Evolutionary conservation across 2,113 vertebrate genomes (phyloP), one percentile per base, ranked within the genome.

Genomic region (Scatophagus argus): DNA sequence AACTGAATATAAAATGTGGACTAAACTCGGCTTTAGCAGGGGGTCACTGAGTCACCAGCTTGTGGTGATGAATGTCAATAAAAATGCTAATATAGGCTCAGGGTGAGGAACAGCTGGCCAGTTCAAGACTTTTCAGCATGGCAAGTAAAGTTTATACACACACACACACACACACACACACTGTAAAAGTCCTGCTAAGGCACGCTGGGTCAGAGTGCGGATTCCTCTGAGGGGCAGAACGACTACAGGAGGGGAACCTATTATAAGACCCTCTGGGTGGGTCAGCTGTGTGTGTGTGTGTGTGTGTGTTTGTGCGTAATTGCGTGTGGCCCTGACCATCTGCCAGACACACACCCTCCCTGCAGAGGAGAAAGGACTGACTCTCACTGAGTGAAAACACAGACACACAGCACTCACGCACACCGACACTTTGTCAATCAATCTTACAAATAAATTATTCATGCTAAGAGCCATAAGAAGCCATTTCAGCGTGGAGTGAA

Each of bases 261-360:
- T 91, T 89, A 87, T 89, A 77, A 64, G 83, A 83, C 80, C 87
- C 81, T 61, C 9, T 39, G 63, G 87, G 87, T 83, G 44, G 82
- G 84, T 89, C 87, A 88, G 76, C 81, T 79, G 68, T 79, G 46
- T 76, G 47, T 62, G 60, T 44, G 41, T 63, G 65, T 65, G 44
- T 63, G 59, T 64, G n/a, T 69, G 47, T 74, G 66, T 81, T 62
- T 79, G 62, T 81, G 65, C 71, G 59, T 74, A 46, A 67, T n/a
- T 72, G 79, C 83, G 87, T 90, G 85, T 89, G 86, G 85, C 77
- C 81, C 87, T 64, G 77, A 84, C 89, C 90, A 92, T 93, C 91
- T 93, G 92, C 80, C 85, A 87, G 77, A 88, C 84, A 78, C 83
- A 87, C 69, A 85, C 79, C 63, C 69, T 60, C 39, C 82, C 86